These are phyloP conservation scores for Sebastes aleutianus DNA, from an alignment of 2,797 vertebrate species.

Conservation along the genomic window DNA sequence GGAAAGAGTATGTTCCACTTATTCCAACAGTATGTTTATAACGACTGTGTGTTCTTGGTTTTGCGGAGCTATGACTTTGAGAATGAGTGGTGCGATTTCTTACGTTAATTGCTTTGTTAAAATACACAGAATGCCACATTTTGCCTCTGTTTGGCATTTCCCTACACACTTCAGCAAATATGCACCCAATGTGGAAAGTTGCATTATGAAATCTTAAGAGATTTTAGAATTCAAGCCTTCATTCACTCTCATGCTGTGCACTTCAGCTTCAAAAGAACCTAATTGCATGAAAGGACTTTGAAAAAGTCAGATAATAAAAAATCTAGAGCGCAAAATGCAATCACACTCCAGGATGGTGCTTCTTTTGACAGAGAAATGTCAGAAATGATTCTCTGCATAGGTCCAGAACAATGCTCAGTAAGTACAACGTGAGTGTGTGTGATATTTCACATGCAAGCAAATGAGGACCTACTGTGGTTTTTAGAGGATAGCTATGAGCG, in stretches of 20 bases:
- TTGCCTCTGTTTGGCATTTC: background rate
- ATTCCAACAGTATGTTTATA: background rate
- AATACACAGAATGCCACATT: background rate
- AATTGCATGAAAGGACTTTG: background rate
- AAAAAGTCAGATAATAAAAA: background rate
- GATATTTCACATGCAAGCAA: slow-evolving; percentile 3
- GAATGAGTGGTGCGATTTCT: background rate
- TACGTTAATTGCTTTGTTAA: background rate
- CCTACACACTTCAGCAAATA: no score
- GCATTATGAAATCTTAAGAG: background rate
- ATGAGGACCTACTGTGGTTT: slow-evolving; percentile 13
- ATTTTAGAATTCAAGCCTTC: background rate
- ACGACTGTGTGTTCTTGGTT: background rate
- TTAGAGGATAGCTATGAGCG: slow-evolving; percentile 11
- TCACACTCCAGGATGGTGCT: background rate
- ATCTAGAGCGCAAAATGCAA: background rate
- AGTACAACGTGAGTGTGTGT: background rate
- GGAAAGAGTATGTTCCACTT: background rate
- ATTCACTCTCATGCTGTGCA: background rate
- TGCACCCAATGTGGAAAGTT: background rate
- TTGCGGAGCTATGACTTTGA: background rate
- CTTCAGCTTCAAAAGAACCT: slow-evolving; percentile 11
- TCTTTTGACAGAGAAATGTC: slow-evolving; percentile 1
- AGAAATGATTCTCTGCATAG: background rate
- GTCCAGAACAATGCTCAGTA: background rate